Base-by-base conservation (phyloP, 2,113 vertebrate species). In the Ceyx margarethae region DNA sequence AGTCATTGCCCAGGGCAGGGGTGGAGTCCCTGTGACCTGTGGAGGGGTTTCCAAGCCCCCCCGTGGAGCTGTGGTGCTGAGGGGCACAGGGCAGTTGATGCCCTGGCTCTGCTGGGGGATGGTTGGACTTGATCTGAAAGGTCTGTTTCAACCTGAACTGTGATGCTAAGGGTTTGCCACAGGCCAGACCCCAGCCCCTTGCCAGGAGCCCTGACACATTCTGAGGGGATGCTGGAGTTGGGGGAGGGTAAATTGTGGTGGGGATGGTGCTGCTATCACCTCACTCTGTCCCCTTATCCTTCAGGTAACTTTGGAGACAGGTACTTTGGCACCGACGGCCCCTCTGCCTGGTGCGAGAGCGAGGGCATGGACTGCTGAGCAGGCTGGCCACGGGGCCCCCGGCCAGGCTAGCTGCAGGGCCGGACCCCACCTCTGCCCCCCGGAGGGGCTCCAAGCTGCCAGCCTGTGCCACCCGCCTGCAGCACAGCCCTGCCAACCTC, bases 271-370 rank as follows among this genome's bases (percentile, higher is more conserved):
- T 74, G 66, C 81, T 11, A 4, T 45, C 1, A 1, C n/a, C 68
- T 96, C 50, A 81, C 72, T 14, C 11, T 51, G 20, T 50, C 57
- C 25, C 35, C 43, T 62, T 3, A 3, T 61, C 77, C 87, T 54
- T 5, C 91, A 99, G 98, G 98, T 93, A 99, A 99, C 91, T 99
- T 99, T 25, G 98, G 98, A 29, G 98, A 99, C 94, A 97, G 98
- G 62, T 99, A 98, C 97, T 99, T 99, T 1, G 98, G 98, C 90
- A 99, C 98, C 0, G 98, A 99, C 1, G 98, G 98, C 35, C 98
- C 98, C 3, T 97, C 98, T 1, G 97, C 98, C 91, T 98, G 97
- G 94, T 98, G 97, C 20, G 98, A 98, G 50, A 98, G 97, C 0
- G 98, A 98, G 13, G 90, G 96, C 76, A 97, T 98, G 98, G 98